Conservation (phyloP, 2,797 vertebrate genomes). For the Lycodopsis pacificus region DNA sequence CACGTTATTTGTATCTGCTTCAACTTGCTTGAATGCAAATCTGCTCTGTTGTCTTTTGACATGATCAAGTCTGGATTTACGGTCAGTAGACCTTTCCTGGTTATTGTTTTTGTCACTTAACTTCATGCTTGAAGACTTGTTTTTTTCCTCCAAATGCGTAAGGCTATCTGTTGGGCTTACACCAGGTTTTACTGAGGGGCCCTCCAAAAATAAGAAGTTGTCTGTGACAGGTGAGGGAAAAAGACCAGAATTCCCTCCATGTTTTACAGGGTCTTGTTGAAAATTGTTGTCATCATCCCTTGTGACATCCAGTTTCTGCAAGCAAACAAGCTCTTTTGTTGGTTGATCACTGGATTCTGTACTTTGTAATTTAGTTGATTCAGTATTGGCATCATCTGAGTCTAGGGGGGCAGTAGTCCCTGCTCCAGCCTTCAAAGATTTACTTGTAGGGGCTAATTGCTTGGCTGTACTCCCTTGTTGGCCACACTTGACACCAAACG, state of each 20-base stretch:
- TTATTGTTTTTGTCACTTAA: conserved; percentile 78
- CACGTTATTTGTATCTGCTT: conserved; percentile 39
- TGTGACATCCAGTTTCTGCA: conserved; percentile 82
- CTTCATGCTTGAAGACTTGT: conserved; percentile 45
- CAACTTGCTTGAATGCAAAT: conserved; percentile 37
- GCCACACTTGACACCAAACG: conserved; percentile 86
- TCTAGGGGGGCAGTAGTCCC: conserved; percentile 78
- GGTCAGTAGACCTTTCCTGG: conserved; percentile 74
- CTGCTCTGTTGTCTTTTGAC: conserved; percentile 65
- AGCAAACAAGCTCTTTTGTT: conserved; percentile 81
- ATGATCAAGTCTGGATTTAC: conserved; percentile 78
- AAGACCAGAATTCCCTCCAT: conserved; percentile 76
- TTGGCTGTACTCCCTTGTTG: conserved; percentile 68
- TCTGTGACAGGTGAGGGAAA: conserved; percentile 82
- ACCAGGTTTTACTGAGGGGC: conserved; percentile 78
- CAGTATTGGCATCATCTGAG: conserved; percentile 81
- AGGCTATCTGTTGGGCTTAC: conserved; percentile 73
- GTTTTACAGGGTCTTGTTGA: conserved; percentile 82
- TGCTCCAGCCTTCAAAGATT: conserved; percentile 65
- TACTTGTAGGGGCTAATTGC: conserved; percentile 64
- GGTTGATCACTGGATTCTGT: conserved; percentile 73
- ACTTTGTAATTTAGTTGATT: conserved; percentile 74
- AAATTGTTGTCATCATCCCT: conserved; percentile 76
- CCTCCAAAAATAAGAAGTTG: conserved; percentile 70
- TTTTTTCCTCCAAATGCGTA: conserved; percentile 54